Evolutionary conservation across 35 echinoderm and acorn worm species (phyloP).

Genomic region (Hemicentrotus pulcherrimus): DNA sequence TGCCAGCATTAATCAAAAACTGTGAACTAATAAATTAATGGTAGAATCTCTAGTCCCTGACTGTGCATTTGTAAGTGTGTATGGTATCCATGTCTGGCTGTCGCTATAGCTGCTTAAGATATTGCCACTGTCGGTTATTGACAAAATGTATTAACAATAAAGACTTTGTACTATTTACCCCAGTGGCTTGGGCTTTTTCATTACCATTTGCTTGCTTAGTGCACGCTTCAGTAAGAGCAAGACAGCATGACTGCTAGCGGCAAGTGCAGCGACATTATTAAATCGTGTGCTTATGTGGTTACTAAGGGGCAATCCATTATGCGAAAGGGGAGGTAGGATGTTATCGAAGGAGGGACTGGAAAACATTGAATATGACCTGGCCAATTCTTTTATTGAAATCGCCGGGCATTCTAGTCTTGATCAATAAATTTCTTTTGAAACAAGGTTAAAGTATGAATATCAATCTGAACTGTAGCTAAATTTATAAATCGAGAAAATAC

Average conservation of each 20-base stretch:
- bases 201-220: background rate
- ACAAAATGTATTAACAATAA: conserved; percentile 18
- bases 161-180: background rate
- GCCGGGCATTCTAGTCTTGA: too few species aligned
- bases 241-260: background rate
- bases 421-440: too few species aligned
- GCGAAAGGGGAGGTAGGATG: background rate
- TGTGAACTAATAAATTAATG: background rate
- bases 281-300: background rate
- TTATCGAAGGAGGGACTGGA: background rate
- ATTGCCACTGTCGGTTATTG: background rate
- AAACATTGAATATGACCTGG: too few species aligned
- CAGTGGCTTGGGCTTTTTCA: background rate
- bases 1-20: background rate
- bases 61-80: background rate
- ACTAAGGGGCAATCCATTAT: background rate
- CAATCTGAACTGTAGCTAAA: too few species aligned
- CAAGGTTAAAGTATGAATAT: too few species aligned
- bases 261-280: background rate
- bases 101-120: background rate
- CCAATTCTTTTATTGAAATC: too few species aligned
- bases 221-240: background rate
- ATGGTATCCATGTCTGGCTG: background rate
- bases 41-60: background rate
- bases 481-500: too few species aligned